phyloP scores from a whole-genome alignment of 2,113 vertebrate genomes.

The Psilopogon haemacephalus region DNA sequence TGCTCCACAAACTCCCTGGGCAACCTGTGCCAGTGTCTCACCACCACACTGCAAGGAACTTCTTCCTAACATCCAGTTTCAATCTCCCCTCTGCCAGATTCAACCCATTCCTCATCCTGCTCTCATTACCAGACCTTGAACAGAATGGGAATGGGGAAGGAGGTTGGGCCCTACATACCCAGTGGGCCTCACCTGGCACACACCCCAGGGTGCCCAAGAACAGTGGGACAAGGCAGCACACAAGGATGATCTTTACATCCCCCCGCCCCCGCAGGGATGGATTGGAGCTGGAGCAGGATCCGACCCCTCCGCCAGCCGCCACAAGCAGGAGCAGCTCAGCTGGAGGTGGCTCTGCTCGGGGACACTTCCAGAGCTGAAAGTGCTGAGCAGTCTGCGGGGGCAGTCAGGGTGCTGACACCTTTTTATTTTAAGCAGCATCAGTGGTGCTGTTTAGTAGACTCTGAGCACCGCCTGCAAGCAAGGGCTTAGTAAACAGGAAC shows the following conservation, averaged over 20 bases:
- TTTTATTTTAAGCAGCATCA: conserved; percentile 15
- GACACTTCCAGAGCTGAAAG: neutral
- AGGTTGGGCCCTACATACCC: neutral
- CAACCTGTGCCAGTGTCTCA: too few relatives aligned
- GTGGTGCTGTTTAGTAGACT: neutral
- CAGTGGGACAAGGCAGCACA: neutral
- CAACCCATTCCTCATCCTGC: too few relatives aligned
- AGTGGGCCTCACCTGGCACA: neutral
- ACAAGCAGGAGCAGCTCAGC: neutral
- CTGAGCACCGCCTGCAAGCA: conserved; percentile 2
- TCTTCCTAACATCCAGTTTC: too few relatives aligned
- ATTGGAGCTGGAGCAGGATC: neutral
- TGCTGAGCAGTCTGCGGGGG: neutral
- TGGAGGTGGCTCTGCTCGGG: neutral
- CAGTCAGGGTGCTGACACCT: conserved; percentile 31
- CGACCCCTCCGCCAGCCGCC: accelerated
- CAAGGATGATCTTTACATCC: accelerated
- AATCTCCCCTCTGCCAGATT: too few relatives aligned
- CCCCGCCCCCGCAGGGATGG: neutral
- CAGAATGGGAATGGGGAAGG: accelerated
- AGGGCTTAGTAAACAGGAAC: conserved; percentile 1
- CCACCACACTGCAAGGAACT: too few relatives aligned
- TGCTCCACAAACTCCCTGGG: too few relatives aligned
- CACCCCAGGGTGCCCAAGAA: accelerated
- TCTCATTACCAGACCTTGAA: too few relatives aligned